Base-by-base conservation (phyloP, 2,113 vertebrate genomes). In the zebrafish (Danio rerio) region DNA sequence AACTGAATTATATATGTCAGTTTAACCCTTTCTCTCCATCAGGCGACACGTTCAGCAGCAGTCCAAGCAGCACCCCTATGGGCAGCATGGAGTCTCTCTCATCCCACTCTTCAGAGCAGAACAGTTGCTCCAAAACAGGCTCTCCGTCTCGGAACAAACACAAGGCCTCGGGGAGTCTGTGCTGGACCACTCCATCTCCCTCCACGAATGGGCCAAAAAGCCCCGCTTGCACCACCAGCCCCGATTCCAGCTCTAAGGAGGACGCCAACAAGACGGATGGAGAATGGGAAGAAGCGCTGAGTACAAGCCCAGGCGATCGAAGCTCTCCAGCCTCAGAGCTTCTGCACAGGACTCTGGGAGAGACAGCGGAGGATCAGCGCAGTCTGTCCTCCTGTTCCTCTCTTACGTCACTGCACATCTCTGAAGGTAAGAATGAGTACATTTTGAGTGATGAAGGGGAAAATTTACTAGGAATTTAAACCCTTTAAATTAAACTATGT, bases 41-140 rank as follows among this genome's bases (percentile, higher is more conserved):
- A 99, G 97, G 97, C 87, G 98, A 99, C 86, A 97, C 97, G 0
- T 99, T 97, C 81, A 99, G 98, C 87, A 99, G 98, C 88, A 99
- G 97, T 83, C 95, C 97, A 0, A 95, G 96, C 89, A 98, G 96
- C 52, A 99, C 98, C 0, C 98, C 97, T 0, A 97, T 96, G 95
- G 98, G 98, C 84, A 99, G 98, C 90, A 95, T 96, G 49, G 98
- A 98, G 85, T 99, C 98, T 0, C 94, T 99, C 21, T 99, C 98
- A 59, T 99, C 98, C 4, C 98, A 99, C 89, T 99, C 97, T n/a
- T 99, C 98, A 0, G 98, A 99, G 84, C 96, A 96, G 87, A 99
- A 99, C 65, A 96, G 95, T 78, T 92, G 93, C 9, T 92, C 92
- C 21, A 96, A 95, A 86, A 92, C 94, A 0, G 79, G 91, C 0